Percentiles rank a stretch among this genome's conserved stretches.
These are phyloP conservation scores for Arctocebus calabarensis DNA, from an alignment of 2,797 vertebrate genomes.

Conservation along the genomic window DNA sequence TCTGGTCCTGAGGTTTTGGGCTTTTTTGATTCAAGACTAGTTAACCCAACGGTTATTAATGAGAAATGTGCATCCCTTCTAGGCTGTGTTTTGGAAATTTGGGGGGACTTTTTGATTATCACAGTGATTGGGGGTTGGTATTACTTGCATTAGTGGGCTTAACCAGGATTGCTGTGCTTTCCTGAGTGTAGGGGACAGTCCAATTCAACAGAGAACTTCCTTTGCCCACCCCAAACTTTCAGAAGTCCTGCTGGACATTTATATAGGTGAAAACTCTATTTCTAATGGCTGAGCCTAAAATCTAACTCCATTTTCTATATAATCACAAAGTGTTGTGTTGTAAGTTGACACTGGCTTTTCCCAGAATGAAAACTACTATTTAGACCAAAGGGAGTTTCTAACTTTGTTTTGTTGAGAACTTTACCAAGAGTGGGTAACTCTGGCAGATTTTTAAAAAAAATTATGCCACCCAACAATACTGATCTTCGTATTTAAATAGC, in stretches of 20 bases:
- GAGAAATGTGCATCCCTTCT: neutral
- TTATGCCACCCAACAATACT: neutral
- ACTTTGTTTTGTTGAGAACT: neutral
- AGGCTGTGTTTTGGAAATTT: neutral
- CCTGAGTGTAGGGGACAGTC: neutral
- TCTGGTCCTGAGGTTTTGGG: neutral
- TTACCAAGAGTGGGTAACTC: neutral
- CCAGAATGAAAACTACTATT: neutral
- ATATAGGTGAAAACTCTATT: neutral
- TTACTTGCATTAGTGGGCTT: neutral
- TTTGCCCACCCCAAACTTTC: neutral
- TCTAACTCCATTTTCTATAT: neutral
- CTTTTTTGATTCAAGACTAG: slow-evolving; percentile 2
- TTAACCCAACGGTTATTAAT: neutral
- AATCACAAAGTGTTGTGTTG: neutral
- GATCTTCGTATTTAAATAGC: neutral
- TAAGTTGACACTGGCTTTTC: neutral
- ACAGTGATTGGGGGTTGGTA: neutral
- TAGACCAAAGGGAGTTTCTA: neutral
- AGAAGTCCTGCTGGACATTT: neutral
- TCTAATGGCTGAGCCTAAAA: neutral
- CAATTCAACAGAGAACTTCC: neutral
- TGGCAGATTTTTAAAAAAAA: neutral
- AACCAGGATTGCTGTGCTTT: neutral
- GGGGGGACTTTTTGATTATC: neutral